Base-by-base conservation (phyloP, 2,888 invertebrate species). In the Strigamia transsilvanica region DNA sequence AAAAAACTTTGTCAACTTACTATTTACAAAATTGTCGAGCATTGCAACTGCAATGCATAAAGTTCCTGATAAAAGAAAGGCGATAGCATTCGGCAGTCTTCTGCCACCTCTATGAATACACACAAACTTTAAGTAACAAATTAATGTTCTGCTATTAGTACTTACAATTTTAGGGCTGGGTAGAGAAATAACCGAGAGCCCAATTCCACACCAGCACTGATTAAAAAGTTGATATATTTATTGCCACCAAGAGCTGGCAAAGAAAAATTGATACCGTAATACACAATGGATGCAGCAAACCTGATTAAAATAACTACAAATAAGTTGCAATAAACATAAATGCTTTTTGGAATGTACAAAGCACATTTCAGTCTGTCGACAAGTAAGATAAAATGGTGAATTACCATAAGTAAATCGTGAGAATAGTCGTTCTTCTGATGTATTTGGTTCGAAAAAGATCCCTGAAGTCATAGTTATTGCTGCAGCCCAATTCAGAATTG, bases 171-270 rank as follows among this genome's bases (percentile, higher is more conserved):
- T 13, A 81, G 23, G 10, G 66, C 34, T 18, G 66, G 66, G 34
- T 81, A 81, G 7, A 81, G 42, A 15, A 66, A 13, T 7, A 81
- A 6, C 9, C 81, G 23, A 3, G 61, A 61, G 12, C n/a, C 66
- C 34, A 81, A 85, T 86, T 91, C 90, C 81, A 90, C 86, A 15
- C 86, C 85, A 7, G 89, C 90, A 80, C 90, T 89, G 13, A 90
- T 86, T n/a, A 89, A 87, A 83, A 90, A 89, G 84, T 88, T 90
- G 18, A 89, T 84, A 85, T 90, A 90, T 15, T 89, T 87, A 84
- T 90, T 88, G n/a, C 88, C 87, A 61, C 87, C 87, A 82, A 90
- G 86, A 82, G 87, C 87, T 13, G 89, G 88, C 32, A 89, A 85
- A 78, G 87, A 87, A 83, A 87, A 87, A 42, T 88, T 87, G 61